Conservation (phyloP, 2,888 invertebrate species). For the Sphinx pinastri region DNA sequence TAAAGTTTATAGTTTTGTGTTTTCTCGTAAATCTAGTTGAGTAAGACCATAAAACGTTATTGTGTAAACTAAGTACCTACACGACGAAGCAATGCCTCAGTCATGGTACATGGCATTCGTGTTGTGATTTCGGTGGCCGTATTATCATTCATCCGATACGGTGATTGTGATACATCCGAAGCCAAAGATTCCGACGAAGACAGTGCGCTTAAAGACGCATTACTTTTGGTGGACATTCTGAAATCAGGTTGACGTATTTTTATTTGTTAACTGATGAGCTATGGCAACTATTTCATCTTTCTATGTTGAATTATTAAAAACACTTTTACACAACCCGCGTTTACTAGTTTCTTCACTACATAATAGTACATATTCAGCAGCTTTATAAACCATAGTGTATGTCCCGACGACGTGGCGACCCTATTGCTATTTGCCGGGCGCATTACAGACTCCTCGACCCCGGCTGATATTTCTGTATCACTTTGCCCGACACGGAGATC, state of each 20-base stretch:
- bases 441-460: no score
- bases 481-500: no score
- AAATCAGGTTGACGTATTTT: slow-evolving; percentile 48
- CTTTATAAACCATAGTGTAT: no score
- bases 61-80: background rate
- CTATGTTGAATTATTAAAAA: no score
- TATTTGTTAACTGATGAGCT: background rate
- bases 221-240: slow-evolving; percentile 54
- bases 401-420: no score
- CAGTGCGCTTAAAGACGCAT: slow-evolving; percentile 50
- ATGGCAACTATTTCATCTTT: no score
- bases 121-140: background rate
- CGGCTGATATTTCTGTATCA: no score
- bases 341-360: no score
- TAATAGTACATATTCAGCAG: no score
- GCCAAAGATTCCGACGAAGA: slow-evolving; percentile 46
- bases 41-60: background rate
- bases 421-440: no score
- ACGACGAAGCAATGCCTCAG: background rate
- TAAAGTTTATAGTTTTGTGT: slow-evolving; percentile 8
- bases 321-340: no score
- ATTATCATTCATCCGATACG: background rate
- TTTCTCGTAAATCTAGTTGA: background rate
- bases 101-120: background rate
- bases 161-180: slow-evolving; percentile 7